Percentiles rank a stretch among this genome's conserved stretches.
phyloP scores from a whole-genome alignment of 1,140 invertebrate species.

The Platorchestia sp. region DNA sequence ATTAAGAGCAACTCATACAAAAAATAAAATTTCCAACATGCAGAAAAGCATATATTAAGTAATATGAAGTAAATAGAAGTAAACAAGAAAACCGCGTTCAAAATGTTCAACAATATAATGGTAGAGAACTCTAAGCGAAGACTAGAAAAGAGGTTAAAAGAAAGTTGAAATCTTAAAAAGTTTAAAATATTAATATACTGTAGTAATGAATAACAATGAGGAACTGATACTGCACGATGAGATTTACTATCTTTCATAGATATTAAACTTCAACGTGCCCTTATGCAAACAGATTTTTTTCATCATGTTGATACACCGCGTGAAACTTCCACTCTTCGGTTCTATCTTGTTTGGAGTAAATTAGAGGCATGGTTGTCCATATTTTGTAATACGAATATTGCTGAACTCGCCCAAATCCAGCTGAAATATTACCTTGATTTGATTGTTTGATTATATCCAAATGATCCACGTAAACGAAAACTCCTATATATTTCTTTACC shows the following conservation, averaged over 20 bases:
- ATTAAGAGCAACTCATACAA: background rate
- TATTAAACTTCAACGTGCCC: background rate
- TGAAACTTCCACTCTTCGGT: no score
- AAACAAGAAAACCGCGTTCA: background rate
- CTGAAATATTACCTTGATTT: background rate
- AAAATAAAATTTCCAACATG: slow-evolving; percentile 45
- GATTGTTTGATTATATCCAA: background rate
- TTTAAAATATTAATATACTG: background rate
- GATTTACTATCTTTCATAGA: background rate
- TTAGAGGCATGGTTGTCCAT: background rate
- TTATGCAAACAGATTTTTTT: background rate
- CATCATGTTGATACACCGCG: background rate
- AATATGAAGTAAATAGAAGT: background rate
- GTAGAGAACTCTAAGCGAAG: background rate
- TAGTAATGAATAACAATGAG: background rate
- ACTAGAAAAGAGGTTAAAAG: slow-evolving; percentile 12
- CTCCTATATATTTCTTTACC: background rate
- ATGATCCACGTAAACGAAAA: background rate
- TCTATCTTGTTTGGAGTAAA: background rate
- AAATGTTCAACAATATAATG: background rate
- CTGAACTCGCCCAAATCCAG: background rate
- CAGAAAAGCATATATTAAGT: slow-evolving; percentile 32
- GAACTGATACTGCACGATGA: background rate
- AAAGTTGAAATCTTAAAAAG: background rate
- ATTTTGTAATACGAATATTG: no score